Percentiles rank a stretch among this genome's conserved stretches.
phyloP scores from a whole-genome alignment of 2,113 vertebrate genomes.

The Cnemophilus loriae region DNA sequence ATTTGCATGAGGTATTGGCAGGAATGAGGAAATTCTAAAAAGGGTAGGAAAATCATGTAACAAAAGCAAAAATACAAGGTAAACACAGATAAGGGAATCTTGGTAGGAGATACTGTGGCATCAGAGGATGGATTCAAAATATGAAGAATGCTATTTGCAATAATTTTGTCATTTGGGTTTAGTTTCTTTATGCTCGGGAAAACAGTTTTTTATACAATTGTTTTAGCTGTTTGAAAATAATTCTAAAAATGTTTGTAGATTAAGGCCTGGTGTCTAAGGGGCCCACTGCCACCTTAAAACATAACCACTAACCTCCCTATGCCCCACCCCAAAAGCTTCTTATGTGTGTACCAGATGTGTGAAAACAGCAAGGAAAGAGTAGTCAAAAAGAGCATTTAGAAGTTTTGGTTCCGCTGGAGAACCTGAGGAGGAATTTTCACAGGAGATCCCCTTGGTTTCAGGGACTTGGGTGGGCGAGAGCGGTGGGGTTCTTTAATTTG shows the following conservation, averaged over 20 bases:
- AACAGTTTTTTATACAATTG: accelerated
- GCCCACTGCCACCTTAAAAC: not conserved
- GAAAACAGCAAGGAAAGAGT: not conserved
- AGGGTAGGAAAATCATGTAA: not conserved
- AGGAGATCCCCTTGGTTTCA: not conserved
- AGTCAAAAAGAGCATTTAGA: not conserved
- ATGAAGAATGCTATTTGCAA: not conserved
- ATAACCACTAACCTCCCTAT: not conserved
- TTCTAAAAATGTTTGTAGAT: not conserved
- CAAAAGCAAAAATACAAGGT: not conserved
- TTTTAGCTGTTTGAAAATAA: not conserved
- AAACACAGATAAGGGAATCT: not conserved
- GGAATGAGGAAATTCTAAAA: not conserved
- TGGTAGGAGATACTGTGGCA: not conserved
- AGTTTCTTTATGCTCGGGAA: not conserved
- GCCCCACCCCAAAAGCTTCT: not conserved
- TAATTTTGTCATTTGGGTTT: not conserved
- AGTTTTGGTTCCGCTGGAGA: not conserved
- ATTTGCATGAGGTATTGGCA: not conserved
- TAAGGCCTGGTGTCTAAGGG: not conserved
- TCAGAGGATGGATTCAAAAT: not conserved
- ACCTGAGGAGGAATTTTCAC: not conserved
- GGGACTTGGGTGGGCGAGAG: not conserved
- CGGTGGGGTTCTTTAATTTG: not conserved
- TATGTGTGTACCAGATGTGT: not conserved